Base-by-base conservation (phyloP, 2,888 invertebrate species). In the Cyclophora punctaria region DNA sequence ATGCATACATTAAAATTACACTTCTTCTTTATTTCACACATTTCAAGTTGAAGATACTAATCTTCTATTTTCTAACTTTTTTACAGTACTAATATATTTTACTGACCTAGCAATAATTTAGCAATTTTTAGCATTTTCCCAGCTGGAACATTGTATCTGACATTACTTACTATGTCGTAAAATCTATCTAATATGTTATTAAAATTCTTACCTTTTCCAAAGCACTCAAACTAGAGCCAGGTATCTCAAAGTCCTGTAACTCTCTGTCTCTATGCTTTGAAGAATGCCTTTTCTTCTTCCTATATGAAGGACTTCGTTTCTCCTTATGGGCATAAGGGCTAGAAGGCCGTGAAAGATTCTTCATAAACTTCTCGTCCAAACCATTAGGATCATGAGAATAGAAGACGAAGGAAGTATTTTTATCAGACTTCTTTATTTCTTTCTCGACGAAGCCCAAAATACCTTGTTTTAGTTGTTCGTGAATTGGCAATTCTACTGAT, bases 401-500 rank as follows among this genome's bases (percentile, higher is more conserved):
- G 56, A 89, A 89, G 0, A 89, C 85, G 62, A 88, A 83, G 1
- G 87, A 83, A 0, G 89, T 83, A 62, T 80, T 86, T 57, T 87
- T 85, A 48, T 89, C 89, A 0, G 87, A 77, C 55, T 89, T 89
- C 53, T 89, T 88, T 35, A 89, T 80, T 73, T 89, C 89, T 55
- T 89, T 83, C 59, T 89, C 89, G 33, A 89, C 88, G 65, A 89
- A 89, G 4, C 88, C 89, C 54, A 89, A 60, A 44, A 89, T 89
- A 47, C 85, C 89, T 72, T 85, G 85, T 63, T 89, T 89, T 47
- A 89, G 81, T 69, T 89, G 89, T 51, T 89, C 88, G 59, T 91
- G 91, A 42, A 91, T 91, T 45, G 91, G 91, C 34, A 90, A 66
- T 63, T 91, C 91, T 20, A 91, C 74, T 0, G 91, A 91, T 56